Percentiles rank a stretch among this genome's conserved stretches.
phyloP scores from a whole-genome alignment of 2,888 invertebrate species.

The Thereva nobilitata region DNA sequence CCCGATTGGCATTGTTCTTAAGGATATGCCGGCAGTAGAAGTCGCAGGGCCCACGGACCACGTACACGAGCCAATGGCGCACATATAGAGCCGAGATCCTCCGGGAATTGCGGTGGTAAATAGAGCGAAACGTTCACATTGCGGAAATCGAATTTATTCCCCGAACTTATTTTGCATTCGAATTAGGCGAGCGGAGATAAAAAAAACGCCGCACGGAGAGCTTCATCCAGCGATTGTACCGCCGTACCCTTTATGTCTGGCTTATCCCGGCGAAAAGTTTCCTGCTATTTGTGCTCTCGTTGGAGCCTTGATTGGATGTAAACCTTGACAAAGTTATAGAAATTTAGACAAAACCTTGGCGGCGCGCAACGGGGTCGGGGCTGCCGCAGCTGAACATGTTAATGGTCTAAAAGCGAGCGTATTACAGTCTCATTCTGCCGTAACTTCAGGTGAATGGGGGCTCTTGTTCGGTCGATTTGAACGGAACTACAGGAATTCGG shows the following conservation, averaged over 20 bases:
- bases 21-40: not conserved
- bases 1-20: not conserved
- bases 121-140: slow-evolving; percentile 35
- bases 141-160: slow-evolving; percentile 36
- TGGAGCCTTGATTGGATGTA: slow-evolving; percentile 16
- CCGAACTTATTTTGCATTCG: slow-evolving; percentile 36
- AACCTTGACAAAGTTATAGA: slow-evolving; percentile 11
- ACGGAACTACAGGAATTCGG: too few relatives aligned
- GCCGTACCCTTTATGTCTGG: slow-evolving; percentile 26
- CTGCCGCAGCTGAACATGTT: too few relatives aligned
- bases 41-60: not conserved
- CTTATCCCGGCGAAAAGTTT: slow-evolving; percentile 22
- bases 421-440: too few relatives aligned
- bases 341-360: slow-evolving; percentile 9
- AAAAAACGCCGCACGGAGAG: slow-evolving; percentile 25
- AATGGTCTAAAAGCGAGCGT: too few relatives aligned
- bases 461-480: too few relatives aligned
- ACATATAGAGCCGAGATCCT: slow-evolving; percentile 4
- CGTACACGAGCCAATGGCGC: not conserved
- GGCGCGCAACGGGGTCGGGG: too few relatives aligned
- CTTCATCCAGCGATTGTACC: slow-evolving; percentile 4
- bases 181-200: slow-evolving; percentile 30
- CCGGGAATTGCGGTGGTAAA: slow-evolving; percentile 28
- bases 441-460: too few relatives aligned
- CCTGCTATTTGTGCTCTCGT: slow-evolving; percentile 5